These are phyloP conservation scores for Megastigmus dorsalis DNA, from an alignment of 2,888 invertebrate species.

Conservation along the genomic window DNA sequence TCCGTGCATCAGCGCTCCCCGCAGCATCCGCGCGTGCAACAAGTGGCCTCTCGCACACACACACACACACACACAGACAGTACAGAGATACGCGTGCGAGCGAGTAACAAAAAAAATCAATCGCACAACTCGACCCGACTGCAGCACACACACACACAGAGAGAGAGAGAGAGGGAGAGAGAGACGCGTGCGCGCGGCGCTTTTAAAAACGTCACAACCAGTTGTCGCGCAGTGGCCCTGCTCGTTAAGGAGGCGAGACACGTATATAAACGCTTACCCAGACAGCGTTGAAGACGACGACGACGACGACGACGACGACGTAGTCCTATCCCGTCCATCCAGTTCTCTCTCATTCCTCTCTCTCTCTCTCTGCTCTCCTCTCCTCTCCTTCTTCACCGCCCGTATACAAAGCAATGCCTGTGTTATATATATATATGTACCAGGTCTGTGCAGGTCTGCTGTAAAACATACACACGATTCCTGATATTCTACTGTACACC, in stretches of 20 bases:
- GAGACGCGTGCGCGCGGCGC: neutral
- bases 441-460: too few relatives aligned
- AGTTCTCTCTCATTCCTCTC: slow-evolving; percentile 17
- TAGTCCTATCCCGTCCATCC: slow-evolving; percentile 36
- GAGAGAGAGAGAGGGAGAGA: neutral
- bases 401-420: too few relatives aligned
- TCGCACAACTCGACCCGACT: too few relatives aligned
- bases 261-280: slow-evolving; percentile 35
- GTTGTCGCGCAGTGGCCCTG: too few relatives aligned
- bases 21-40: neutral
- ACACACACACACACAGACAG: neutral
- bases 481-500: too few relatives aligned
- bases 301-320: neutral
- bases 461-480: too few relatives aligned
- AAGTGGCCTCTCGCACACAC: neutral
- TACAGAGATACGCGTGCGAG: neutral
- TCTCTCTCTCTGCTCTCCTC: neutral
- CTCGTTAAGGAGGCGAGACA: slow-evolving; percentile 24
- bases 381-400: neutral
- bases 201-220: neutral
- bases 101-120: neutral
- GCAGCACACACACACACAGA: neutral
- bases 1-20: neutral
- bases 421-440: too few relatives aligned
- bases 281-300: neutral